Percentiles rank a stretch among this genome's conserved stretches.
Evolutionary conservation across 2,888 invertebrate genomes (phyloP).

Genomic region (Elysia crispata): DNA sequence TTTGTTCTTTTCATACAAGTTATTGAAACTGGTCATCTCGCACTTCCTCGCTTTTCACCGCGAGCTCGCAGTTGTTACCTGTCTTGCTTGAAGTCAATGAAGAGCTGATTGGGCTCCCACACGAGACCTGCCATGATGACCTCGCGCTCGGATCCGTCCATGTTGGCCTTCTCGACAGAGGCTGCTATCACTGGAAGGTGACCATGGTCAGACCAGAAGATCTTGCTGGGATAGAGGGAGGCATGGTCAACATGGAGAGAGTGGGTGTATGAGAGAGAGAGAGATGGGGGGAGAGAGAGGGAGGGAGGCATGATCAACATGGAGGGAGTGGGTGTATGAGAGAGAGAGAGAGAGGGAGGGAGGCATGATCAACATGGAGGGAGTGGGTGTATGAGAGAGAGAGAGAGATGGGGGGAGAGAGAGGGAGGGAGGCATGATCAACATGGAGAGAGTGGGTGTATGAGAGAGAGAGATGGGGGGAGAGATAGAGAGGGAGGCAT

Average conservation of each 20-base stretch:
- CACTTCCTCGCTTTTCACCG: conserved; percentile 79
- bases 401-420: too few relatives aligned
- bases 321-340: neutral
- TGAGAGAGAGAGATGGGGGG: too few relatives aligned
- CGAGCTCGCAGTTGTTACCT: too few relatives aligned
- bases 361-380: too few relatives aligned
- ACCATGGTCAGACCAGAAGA: conserved; percentile 96
- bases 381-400: too few relatives aligned
- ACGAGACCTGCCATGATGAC: conserved; percentile 74
- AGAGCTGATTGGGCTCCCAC: conserved; percentile 88
- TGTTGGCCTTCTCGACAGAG: conserved; percentile 89
- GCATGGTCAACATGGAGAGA: too few relatives aligned
- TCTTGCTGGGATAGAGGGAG: conserved; percentile 80
- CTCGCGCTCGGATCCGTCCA: conserved; percentile 88
- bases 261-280: neutral
- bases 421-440: too few relatives aligned
- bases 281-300: conserved; percentile 17
- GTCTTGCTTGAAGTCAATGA: conserved; percentile 82
- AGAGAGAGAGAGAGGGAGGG: too few relatives aligned
- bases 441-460: too few relatives aligned
- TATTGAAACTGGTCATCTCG: too few relatives aligned
- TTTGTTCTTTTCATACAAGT: too few relatives aligned
- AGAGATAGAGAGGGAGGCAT: too few relatives aligned
- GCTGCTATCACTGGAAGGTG: conserved; percentile 78
- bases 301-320: neutral